Percentiles rank a stretch among this genome's conserved stretches.
Conservation (phyloP, 64 coral and sea anemone species). For the Stichodactyla helianthus region DNA sequence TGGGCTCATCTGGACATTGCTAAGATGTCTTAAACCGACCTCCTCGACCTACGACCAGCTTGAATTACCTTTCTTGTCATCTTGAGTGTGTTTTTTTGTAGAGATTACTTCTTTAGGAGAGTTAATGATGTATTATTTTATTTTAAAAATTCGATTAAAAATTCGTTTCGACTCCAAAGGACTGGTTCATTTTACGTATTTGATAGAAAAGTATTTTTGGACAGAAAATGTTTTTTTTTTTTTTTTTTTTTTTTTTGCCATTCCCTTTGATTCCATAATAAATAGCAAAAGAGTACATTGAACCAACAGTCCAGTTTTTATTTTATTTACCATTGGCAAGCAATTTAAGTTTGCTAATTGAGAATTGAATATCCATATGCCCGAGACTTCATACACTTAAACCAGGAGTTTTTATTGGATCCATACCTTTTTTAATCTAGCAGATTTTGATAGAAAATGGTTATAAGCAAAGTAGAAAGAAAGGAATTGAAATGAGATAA, state of each 20-base stretch:
- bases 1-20: slow-evolving; percentile 5
- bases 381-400: background rate
- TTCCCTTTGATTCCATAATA: background rate
- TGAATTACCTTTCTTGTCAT: slow-evolving; percentile 18
- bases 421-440: background rate
- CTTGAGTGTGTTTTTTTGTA: background rate
- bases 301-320: background rate
- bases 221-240: too few relatives aligned
- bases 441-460: background rate
- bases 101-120: background rate
- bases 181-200: background rate
- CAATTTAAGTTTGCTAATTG: background rate
- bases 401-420: background rate
- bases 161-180: too few relatives aligned
- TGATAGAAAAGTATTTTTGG: too few relatives aligned
- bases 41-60: slow-evolving; percentile 7
- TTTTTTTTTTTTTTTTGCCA: too few relatives aligned
- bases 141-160: too few relatives aligned
- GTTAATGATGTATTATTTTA: background rate
- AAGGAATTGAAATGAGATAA: background rate
- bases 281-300: background rate
- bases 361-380: background rate
- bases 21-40: slow-evolving; percentile 22
- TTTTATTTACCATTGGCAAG: background rate
- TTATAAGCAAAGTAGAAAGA: background rate